Percentiles rank a stretch among this genome's conserved stretches.
Conservation (phyloP, 2,113 vertebrate genomes). For the Cephalopterus ornatus region DNA sequence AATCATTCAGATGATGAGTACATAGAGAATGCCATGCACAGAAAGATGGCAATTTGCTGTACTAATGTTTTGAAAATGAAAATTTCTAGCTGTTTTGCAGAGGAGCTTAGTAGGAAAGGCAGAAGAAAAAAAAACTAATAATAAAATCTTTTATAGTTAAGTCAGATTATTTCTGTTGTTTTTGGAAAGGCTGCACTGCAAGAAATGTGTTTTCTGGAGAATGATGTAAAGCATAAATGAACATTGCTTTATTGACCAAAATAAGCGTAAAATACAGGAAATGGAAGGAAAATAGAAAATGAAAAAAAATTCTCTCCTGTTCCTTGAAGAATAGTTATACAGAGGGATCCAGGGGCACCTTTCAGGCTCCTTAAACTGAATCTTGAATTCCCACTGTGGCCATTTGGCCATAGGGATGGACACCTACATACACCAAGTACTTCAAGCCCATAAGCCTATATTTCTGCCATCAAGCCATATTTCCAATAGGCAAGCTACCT, state of each 20-base stretch:
- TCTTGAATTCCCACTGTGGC: neutral
- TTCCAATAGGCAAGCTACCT: neutral
- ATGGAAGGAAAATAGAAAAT: neutral
- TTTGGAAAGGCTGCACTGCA: neutral
- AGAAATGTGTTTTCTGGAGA: conserved; percentile 1
- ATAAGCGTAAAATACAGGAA: neutral
- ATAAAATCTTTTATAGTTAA: conserved; percentile 9
- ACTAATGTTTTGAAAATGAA: conserved; percentile 73
- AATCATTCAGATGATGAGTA: conserved; percentile 75
- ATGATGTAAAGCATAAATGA: neutral
- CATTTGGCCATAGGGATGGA: neutral
- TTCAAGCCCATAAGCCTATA: neutral
- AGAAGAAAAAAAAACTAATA: neutral
- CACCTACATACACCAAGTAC: neutral
- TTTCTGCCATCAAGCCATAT: neutral
- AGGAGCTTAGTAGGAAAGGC: conserved; percentile 59
- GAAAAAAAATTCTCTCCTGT: neutral
- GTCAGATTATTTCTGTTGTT: conserved; percentile 41
- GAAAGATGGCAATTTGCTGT: conserved; percentile 74
- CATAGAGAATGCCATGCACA: conserved; percentile 63
- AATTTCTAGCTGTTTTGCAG: conserved; percentile 67
- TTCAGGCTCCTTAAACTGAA: neutral
- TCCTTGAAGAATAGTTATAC: neutral
- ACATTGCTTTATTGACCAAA: neutral
- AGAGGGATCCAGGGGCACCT: neutral